These are phyloP conservation scores for Dinoponera quadriceps DNA, from an alignment of 1,140 invertebrate genomes.

Conservation along the genomic window DNA sequence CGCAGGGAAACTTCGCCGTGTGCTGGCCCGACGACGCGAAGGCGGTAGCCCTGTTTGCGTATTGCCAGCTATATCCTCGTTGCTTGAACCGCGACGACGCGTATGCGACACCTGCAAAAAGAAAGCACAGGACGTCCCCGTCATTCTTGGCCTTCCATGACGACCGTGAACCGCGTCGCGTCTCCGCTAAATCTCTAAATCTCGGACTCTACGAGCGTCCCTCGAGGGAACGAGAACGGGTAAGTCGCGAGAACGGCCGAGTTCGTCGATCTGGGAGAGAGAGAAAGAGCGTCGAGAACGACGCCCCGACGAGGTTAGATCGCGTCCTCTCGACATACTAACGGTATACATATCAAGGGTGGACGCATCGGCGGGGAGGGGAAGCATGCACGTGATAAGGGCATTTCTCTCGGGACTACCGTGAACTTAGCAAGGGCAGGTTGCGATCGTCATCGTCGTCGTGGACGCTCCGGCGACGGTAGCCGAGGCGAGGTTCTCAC, in stretches of 20 bases:
- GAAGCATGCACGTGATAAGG: no score
- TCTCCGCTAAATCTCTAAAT: slow-evolving; percentile 27
- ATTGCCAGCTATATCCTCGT: neutral
- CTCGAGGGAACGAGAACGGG: neutral
- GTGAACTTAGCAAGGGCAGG: no score
- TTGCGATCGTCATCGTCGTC: no score
- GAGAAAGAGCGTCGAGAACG: no score
- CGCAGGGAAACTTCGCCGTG: slow-evolving; percentile 48
- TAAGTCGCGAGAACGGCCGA: no score
- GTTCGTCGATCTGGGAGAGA: no score
- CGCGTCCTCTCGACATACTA: no score
- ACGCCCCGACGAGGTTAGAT: no score
- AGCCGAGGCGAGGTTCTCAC: neutral
- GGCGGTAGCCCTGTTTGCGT: neutral
- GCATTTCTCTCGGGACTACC: no score
- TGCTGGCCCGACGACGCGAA: neutral
- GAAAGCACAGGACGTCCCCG: slow-evolving; percentile 38
- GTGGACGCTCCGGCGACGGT: no score
- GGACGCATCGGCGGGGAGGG: no score
- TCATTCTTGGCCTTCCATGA: neutral
- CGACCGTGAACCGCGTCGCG: neutral
- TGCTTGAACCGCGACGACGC: neutral
- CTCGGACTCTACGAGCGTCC: neutral
- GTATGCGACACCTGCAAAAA: slow-evolving; percentile 52
- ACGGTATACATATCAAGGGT: no score